Percentiles rank a stretch among this genome's conserved stretches.
phyloP scores from a whole-genome alignment of 2,888 invertebrate species.

The Metallyticus violacea region DNA sequence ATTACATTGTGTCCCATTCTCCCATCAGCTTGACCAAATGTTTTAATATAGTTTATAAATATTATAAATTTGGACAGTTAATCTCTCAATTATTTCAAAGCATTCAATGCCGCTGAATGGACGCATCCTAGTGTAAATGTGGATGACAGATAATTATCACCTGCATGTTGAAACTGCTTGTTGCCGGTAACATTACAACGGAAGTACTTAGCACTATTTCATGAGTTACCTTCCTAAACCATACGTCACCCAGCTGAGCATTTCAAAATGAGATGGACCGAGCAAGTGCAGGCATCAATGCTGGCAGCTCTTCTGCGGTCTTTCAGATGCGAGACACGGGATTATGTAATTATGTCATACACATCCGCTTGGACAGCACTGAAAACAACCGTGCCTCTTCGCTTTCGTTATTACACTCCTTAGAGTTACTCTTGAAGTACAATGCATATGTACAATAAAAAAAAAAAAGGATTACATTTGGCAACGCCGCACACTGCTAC shows the following conservation, averaged over 20 bases:
- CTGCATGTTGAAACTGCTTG: no score
- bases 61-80: no score
- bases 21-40: no score
- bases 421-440: not conserved
- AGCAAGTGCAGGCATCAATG: not conserved
- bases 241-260: not conserved
- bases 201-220: not conserved
- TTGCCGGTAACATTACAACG: no score
- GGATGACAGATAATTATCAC: no score
- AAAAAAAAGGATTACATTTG: not conserved
- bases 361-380: not conserved
- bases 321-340: not conserved
- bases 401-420: not conserved
- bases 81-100: no score
- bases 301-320: not conserved
- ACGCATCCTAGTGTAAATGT: no score
- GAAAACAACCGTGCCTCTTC: not conserved
- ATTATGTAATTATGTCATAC: not conserved
- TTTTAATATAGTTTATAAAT: no score
- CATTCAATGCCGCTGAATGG: no score
- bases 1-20: no score
- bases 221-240: not conserved
- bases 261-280: not conserved
- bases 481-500: conserved; percentile 3
- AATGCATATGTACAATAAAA: not conserved